A percentile compares a stretch with the other conserved stretches of the same genome.
phyloP scores from a whole-genome alignment of 2,888 invertebrate species.

The Thecophora atra region DNA sequence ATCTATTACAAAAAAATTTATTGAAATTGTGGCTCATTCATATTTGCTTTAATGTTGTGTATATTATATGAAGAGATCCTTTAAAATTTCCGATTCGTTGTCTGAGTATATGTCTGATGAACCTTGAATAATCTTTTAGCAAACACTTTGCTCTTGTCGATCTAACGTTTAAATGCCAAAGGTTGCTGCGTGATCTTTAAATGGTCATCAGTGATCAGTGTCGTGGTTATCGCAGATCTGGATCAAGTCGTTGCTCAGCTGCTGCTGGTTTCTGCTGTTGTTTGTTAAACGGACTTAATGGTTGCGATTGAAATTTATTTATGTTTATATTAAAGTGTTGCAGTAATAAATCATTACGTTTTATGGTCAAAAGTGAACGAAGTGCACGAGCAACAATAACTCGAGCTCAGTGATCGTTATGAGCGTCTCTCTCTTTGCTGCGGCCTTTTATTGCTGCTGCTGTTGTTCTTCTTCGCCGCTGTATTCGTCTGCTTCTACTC shows the following conservation, averaged over 20 bases:
- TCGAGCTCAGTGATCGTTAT: not conserved
- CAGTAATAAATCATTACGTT: slow-evolving; percentile 42
- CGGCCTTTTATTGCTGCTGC: not conserved
- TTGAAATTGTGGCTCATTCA: too few relatives aligned
- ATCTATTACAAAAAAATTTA: too few relatives aligned
- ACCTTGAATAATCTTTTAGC: too few relatives aligned
- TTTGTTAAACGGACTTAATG: slow-evolving; percentile 7
- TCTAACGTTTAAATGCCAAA: not conserved
- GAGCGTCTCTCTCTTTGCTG: not conserved
- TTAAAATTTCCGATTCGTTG: too few relatives aligned
- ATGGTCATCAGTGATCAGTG: slow-evolving; percentile 23
- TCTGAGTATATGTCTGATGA: too few relatives aligned
- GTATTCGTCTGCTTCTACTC: not conserved
- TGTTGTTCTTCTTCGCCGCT: not conserved
- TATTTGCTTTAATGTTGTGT: too few relatives aligned
- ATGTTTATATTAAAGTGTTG: slow-evolving; percentile 17
- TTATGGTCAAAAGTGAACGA: slow-evolving; percentile 44
- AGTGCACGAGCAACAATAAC: not conserved
- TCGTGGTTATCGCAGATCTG: slow-evolving; percentile 10
- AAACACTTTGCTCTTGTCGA: too few relatives aligned
- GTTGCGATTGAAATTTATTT: slow-evolving; percentile 11
- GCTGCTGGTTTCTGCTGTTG: slow-evolving; percentile 5
- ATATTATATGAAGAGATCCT: too few relatives aligned
- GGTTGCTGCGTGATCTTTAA: not conserved
- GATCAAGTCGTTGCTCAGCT: slow-evolving; percentile 18